Evolutionary conservation across 1,140 invertebrate species (phyloP).

Genomic region (Coptotermes formosanus): DNA sequence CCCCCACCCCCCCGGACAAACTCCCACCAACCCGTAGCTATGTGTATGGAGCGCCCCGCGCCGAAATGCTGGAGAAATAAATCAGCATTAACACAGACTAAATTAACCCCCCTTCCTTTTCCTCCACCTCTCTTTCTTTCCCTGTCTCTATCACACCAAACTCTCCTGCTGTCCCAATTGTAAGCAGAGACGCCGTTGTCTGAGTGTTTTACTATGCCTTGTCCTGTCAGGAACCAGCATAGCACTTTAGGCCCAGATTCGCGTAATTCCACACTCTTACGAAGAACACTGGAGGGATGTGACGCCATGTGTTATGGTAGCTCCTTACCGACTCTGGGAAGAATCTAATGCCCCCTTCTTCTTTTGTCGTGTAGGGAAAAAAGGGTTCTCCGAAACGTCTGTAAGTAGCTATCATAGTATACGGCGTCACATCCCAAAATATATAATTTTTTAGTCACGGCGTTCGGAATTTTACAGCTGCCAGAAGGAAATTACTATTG

Average conservation of each 20-base stretch:
- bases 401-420: too few relatives aligned
- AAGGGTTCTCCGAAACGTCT: too few relatives aligned
- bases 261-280: neutral
- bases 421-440: too few relatives aligned
- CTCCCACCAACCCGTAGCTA: conserved; percentile 16
- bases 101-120: conserved; percentile 27
- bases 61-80: conserved; percentile 32
- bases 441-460: too few relatives aligned
- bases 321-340: too few relatives aligned
- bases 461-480: too few relatives aligned
- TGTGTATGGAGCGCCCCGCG: neutral
- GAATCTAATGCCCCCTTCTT: too few relatives aligned
- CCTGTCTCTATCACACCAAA: neutral
- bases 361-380: too few relatives aligned
- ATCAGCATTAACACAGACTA: conserved; percentile 34
- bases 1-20: conserved; percentile 8
- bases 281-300: too few relatives aligned
- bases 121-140: neutral
- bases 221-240: neutral
- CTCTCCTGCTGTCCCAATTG: conserved; percentile 23
- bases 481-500: too few relatives aligned
- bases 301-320: too few relatives aligned
- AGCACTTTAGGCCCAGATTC: neutral
- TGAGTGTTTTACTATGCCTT: neutral
- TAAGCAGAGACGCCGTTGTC: neutral